Percentiles rank a stretch among this genome's conserved stretches.
phyloP scores from a whole-genome alignment of 92 coral and sea anemone species.

The Porites lobata region DNA sequence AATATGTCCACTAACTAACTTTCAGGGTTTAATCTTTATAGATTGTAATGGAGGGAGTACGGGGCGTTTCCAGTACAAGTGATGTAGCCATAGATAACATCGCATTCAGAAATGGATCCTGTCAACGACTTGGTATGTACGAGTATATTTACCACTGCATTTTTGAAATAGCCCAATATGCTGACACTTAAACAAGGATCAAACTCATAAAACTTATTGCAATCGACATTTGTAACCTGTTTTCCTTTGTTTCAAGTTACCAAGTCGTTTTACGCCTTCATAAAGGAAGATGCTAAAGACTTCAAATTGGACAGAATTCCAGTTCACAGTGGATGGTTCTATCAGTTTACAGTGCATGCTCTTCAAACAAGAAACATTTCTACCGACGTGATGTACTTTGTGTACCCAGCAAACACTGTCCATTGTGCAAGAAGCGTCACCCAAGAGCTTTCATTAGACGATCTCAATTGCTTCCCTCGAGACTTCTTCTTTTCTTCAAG shows the following conservation, averaged over 20 bases:
- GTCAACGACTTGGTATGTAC: conserved; percentile 16
- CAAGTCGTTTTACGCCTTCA: conserved; percentile 49
- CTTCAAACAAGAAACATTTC: conserved; percentile 52
- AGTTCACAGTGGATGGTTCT: conserved; percentile 58
- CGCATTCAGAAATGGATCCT: conserved; percentile 1
- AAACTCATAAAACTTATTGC: too few species aligned
- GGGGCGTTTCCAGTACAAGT: conserved; percentile 12
- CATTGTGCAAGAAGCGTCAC: conserved; percentile 45
- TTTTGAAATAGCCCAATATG: too few species aligned
- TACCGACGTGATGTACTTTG: conserved; percentile 55
- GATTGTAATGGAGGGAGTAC: conserved; percentile 36
- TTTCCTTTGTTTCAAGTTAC: conserved; percentile 12
- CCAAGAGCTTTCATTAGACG: conserved; percentile 6
- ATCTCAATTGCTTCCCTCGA: conserved; percentile 46
- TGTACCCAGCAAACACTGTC: conserved; percentile 34
- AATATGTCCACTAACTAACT: too few species aligned
- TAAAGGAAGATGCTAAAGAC: conserved; percentile 30
- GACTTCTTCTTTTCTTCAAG: conserved; percentile 63
- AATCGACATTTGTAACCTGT: too few species aligned
- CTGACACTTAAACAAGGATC: too few species aligned
- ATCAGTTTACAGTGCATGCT: conserved; percentile 67
- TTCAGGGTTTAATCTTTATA: neutral
- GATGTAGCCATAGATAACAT: conserved; percentile 48
- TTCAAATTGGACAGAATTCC: conserved; percentile 70
- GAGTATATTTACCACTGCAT: neutral